These are phyloP conservation scores for Micromesistius poutassou DNA, from an alignment of 2,797 vertebrate genomes.

Conservation along the genomic window DNA sequence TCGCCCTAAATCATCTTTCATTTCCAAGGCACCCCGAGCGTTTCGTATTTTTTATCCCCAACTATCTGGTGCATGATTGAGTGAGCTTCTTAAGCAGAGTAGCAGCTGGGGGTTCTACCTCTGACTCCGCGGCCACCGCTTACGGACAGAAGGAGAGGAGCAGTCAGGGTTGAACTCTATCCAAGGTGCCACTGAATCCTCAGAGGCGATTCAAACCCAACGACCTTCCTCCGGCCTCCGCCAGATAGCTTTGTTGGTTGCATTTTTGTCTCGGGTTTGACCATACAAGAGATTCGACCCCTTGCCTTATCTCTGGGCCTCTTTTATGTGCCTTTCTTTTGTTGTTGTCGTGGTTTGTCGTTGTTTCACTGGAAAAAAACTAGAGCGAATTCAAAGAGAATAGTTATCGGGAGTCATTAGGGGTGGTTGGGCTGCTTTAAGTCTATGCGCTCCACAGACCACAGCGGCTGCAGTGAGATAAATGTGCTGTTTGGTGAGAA, in stretches of 20 bases:
- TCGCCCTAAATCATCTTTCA: constrained; percentile 20
- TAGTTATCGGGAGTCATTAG: constrained; percentile 57
- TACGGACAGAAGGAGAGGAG: constrained; percentile 40
- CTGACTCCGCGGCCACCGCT: constrained; percentile 45
- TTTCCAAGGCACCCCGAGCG: not conserved
- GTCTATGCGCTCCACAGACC: constrained; percentile 23
- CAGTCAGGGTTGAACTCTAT: constrained; percentile 45
- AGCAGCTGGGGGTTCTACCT: constrained; percentile 10
- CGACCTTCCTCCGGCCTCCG: constrained; percentile 41
- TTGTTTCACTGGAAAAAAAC: constrained; percentile 57
- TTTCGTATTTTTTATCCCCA: not conserved
- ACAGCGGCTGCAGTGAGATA: constrained; percentile 42
- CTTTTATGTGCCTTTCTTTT: constrained; percentile 19
- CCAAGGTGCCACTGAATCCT: constrained; percentile 2
- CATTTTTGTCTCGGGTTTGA: not conserved
- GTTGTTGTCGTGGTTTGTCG: constrained; percentile 1
- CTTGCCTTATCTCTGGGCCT: not conserved
- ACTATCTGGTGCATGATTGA: not conserved
- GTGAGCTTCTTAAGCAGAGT: not conserved
- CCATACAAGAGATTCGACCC: not conserved
- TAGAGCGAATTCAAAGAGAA: constrained; percentile 50
- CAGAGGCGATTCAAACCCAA: constrained; percentile 47
- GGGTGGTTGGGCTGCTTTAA: constrained; percentile 28
- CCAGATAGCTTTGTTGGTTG: not conserved
- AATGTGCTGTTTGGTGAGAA: constrained; percentile 34